Percentiles rank a stretch among this genome's conserved stretches.
These are phyloP conservation scores for Spisula solida DNA, from an alignment of 2,888 invertebrate species.

Conservation along the genomic window DNA sequence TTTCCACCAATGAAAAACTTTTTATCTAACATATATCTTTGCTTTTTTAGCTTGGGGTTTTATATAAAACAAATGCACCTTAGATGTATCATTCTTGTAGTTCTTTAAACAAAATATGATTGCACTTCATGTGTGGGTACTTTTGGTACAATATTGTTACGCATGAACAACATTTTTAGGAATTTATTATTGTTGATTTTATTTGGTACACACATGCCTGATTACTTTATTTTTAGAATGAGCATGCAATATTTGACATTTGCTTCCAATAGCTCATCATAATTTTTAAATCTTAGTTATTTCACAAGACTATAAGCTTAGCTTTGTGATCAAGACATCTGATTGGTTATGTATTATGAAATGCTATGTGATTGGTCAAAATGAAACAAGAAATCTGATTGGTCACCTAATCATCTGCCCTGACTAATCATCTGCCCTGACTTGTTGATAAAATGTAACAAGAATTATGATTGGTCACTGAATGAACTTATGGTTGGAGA, in stretches of 20 bases:
- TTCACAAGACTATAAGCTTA: not conserved
- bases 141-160: not conserved
- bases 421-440: not conserved
- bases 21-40: conserved; percentile 29
- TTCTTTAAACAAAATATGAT: not conserved
- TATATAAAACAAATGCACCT: not conserved
- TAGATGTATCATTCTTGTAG: conserved; percentile 1
- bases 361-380: not conserved
- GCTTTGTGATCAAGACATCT: not conserved
- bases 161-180: not conserved
- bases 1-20: conserved; percentile 37
- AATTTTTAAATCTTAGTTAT: not conserved
- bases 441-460: not conserved
- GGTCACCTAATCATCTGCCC: not conserved
- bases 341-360: not conserved
- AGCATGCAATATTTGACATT: not conserved
- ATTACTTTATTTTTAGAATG: not conserved
- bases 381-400: conserved; percentile 1
- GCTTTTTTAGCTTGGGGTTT: conserved; percentile 16
- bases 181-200: not conserved
- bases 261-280: not conserved
- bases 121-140: not conserved
- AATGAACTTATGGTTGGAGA: not conserved
- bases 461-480: not conserved
- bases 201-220: not conserved